Conservation (phyloP, 64 coral and sea anemone species). For the Exaiptasia diaphana region DNA sequence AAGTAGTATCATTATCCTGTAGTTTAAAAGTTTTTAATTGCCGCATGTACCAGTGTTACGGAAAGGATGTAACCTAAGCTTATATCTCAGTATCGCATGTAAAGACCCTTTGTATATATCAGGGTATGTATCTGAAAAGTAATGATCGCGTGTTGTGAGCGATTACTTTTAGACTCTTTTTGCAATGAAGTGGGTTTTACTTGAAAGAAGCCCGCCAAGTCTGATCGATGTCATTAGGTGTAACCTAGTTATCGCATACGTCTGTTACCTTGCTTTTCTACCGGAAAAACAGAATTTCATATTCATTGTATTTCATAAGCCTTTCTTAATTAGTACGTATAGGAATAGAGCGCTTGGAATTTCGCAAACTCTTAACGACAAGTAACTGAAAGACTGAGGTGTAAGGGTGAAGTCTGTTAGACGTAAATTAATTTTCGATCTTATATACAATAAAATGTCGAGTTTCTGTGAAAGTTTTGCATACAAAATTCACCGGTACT, state of each 20-base stretch:
- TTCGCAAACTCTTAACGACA: neutral
- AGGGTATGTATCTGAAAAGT: constrained; percentile 6
- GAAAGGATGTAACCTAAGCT: neutral
- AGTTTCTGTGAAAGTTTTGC: neutral
- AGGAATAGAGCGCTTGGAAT: neutral
- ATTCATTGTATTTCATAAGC: constrained; percentile 11
- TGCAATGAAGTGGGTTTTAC: neutral
- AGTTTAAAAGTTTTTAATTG: neutral
- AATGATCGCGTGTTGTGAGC: neutral
- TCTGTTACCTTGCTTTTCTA: neutral
- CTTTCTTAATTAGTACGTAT: constrained; percentile 8
- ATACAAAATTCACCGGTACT: constrained; percentile 28
- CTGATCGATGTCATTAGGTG: neutral
- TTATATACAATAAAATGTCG: constrained; percentile 2
- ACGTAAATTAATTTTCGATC: neutral
- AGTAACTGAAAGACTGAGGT: neutral
- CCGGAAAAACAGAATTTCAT: constrained; percentile 13
- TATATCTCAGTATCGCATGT: neutral
- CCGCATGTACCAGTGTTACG: neutral
- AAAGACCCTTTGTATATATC: neutral
- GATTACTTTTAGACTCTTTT: too few relatives aligned
- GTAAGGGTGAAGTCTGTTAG: neutral
- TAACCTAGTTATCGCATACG: constrained; percentile 34
- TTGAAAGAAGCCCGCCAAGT: neutral
- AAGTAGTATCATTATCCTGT: too few relatives aligned